These are phyloP conservation scores for Melipona quadrifasciata DNA, from an alignment of 1,140 invertebrate genomes.

Conservation along the genomic window DNA sequence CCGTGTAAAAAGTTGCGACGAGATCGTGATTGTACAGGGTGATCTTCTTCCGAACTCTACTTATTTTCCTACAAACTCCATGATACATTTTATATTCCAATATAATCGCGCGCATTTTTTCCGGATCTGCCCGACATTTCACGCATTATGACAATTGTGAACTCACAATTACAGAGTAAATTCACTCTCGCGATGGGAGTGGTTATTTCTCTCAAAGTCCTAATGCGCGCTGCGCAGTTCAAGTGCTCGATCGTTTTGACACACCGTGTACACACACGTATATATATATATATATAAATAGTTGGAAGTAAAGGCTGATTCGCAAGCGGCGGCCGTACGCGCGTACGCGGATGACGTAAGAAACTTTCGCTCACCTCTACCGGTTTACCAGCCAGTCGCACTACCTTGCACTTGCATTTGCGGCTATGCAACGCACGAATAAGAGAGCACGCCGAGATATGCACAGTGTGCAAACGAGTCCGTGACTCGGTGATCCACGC, in stretches of 20 bases:
- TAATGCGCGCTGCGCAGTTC: too few relatives aligned
- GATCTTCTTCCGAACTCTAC: too few relatives aligned
- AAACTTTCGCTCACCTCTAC: conserved; percentile 76
- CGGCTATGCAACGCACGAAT: conserved; percentile 52
- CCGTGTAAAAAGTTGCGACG: too few relatives aligned
- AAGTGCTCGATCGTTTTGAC: neutral
- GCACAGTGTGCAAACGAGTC: conserved; percentile 35
- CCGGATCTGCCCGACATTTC: too few relatives aligned
- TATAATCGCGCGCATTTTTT: too few relatives aligned
- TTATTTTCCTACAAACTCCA: too few relatives aligned
- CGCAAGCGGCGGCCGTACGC: conserved; percentile 29
- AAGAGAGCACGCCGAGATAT: conserved; percentile 55
- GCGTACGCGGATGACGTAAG: conserved; percentile 69
- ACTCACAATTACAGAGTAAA: too few relatives aligned
- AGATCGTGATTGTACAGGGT: too few relatives aligned
- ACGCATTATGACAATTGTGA: too few relatives aligned
- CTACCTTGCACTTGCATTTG: conserved; percentile 77
- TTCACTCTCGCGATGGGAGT: too few relatives aligned
- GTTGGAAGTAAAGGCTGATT: neutral
- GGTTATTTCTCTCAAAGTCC: too few relatives aligned
- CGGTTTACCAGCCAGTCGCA: conserved; percentile 55
- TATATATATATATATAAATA: neutral
- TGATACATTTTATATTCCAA: too few relatives aligned
- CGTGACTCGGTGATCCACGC: conserved; percentile 52
- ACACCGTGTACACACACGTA: neutral